Evolutionary conservation across 2,888 invertebrate genomes (phyloP).

Genomic region (Eupithecia insigniata): DNA sequence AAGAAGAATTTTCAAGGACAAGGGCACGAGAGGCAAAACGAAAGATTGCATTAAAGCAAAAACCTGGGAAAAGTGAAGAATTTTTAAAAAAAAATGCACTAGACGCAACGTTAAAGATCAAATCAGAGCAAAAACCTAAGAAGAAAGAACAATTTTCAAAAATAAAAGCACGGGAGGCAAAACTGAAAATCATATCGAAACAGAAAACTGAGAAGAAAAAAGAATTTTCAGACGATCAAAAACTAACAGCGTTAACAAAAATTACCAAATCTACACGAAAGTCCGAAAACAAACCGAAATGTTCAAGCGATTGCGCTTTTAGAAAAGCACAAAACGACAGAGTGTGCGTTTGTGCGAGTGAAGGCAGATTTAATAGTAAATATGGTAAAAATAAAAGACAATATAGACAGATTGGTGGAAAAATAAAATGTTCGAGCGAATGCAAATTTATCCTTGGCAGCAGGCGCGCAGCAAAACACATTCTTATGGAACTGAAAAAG

Average conservation of each 20-base stretch:
- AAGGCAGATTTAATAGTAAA: neutral
- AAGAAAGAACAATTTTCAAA: neutral
- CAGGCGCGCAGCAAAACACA: neutral
- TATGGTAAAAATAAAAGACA: neutral
- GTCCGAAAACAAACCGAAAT: neutral
- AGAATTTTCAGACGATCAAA: neutral
- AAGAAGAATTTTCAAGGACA: neutral
- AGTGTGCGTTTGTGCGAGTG: neutral
- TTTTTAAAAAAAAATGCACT: too few species aligned
- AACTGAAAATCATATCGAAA: neutral
- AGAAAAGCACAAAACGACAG: neutral
- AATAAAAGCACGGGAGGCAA: neutral
- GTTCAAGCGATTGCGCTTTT: neutral
- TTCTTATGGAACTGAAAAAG: neutral
- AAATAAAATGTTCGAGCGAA: neutral
- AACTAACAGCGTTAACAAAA: neutral
- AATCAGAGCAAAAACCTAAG: too few species aligned
- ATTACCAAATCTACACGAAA: neutral
- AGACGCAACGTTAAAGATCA: too few species aligned
- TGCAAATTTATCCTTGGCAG: neutral
- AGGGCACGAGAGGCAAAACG: neutral
- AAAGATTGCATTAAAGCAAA: neutral
- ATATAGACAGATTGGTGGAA: constrained; percentile 3
- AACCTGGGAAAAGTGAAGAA: neutral
- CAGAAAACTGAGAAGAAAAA: neutral